phyloP scores from a whole-genome alignment of 2,113 vertebrate genomes.

The Channa maculata region DNA sequence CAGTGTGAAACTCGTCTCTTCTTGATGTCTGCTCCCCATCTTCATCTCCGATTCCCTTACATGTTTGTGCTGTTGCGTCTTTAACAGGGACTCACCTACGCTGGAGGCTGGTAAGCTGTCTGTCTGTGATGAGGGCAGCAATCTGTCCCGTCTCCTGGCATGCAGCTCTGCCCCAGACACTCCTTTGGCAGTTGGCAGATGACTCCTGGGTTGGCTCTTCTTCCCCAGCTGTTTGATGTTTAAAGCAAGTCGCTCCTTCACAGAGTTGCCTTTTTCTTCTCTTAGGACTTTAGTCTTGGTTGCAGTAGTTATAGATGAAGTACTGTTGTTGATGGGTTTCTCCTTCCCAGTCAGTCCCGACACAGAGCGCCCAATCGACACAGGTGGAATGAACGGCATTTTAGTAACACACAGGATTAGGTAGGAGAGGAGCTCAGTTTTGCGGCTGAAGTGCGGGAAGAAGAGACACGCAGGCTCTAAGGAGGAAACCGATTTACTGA shows the following conservation, averaged over 20 bases:
- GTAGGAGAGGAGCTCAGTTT: constrained; percentile 72
- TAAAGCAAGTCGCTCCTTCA: constrained; percentile 72
- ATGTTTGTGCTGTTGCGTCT: constrained; percentile 33
- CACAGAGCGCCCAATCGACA: constrained; percentile 49
- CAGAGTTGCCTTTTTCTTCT: constrained; percentile 49
- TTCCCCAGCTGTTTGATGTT: constrained; percentile 76
- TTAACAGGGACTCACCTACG: constrained; percentile 48
- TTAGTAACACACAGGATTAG: constrained; percentile 72
- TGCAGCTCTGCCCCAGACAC: constrained; percentile 29
- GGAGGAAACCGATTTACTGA: constrained; percentile 33
- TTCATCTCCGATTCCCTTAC: constrained; percentile 19
- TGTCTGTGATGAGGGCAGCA: constrained; percentile 27
- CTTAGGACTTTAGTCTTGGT: constrained; percentile 23
- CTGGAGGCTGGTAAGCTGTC: constrained; percentile 43
- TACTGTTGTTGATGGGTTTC: constrained; percentile 17
- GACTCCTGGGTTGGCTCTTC: constrained; percentile 67
- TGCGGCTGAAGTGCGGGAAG: constrained; percentile 43
- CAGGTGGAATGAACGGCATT: constrained; percentile 83
- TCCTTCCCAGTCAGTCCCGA: constrained; percentile 51
- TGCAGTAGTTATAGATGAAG: constrained; percentile 1
- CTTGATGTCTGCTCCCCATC: constrained; percentile 22
- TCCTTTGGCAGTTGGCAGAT: constrained; percentile 49
- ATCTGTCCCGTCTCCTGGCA: constrained; percentile 49
- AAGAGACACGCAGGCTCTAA: constrained; percentile 14
- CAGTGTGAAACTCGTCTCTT: constrained; percentile 77